A percentile compares a stretch with the other conserved stretches of the same genome.
These are phyloP conservation scores for Phrixothrix hirtus DNA, from an alignment of 2,888 invertebrate species.

Conservation along the genomic window DNA sequence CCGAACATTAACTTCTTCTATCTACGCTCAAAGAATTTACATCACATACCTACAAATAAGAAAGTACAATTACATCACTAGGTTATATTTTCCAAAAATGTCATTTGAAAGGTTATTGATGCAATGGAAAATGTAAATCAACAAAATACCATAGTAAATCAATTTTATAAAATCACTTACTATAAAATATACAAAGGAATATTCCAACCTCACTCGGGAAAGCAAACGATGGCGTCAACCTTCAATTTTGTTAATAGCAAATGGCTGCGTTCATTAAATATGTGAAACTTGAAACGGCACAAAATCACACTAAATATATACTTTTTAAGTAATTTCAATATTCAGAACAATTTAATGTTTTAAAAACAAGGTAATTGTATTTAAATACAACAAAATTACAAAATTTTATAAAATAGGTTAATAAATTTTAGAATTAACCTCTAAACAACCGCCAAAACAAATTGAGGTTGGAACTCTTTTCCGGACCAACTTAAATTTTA, in stretches of 20 bases:
- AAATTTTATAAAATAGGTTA: constrained; percentile 50
- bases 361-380: no score
- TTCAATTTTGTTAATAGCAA: constrained; percentile 39
- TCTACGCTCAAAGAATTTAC: constrained; percentile 47
- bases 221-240: constrained; percentile 53
- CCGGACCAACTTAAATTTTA: background rate
- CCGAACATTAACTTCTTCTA: no score
- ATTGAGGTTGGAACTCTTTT: background rate
- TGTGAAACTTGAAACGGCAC: no score
- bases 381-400: no score
- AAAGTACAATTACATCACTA: constrained; percentile 51
- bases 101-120: no score
- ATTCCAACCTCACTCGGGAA: constrained; percentile 53
- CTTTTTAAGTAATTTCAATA: no score
- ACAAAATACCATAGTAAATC: constrained; percentile 16
- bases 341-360: no score
- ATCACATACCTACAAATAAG: constrained; percentile 46
- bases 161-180: constrained; percentile 42
- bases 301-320: no score
- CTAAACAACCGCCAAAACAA: constrained; percentile 34
- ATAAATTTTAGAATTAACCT: constrained; percentile 50
- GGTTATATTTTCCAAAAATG: constrained; percentile 26
- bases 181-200: constrained; percentile 44
- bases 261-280: constrained; percentile 37
- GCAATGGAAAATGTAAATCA: no score